phyloP scores from a whole-genome alignment of 2,113 vertebrate species.

The human (Homo sapiens) region DNA sequence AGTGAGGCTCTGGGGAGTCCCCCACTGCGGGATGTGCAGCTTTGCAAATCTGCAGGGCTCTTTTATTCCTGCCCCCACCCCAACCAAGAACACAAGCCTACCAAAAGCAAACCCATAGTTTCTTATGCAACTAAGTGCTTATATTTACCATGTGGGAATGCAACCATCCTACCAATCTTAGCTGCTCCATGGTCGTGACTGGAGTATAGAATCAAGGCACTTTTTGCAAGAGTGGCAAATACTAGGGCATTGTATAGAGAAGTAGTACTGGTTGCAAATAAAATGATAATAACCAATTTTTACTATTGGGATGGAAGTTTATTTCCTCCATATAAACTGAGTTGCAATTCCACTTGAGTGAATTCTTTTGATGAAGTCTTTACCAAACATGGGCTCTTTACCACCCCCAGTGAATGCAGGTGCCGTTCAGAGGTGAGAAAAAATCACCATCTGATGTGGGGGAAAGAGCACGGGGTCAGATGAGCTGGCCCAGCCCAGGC shows the following conservation, averaged over 20 bases:
- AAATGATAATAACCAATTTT: too few species aligned
- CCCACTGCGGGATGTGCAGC: neutral
- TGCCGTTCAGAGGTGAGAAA: rapidly evolving
- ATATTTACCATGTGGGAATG: neutral
- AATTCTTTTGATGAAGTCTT: neutral
- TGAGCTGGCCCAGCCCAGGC: rapidly evolving
- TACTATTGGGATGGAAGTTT: too few species aligned
- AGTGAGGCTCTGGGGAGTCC: too few species aligned
- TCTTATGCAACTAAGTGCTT: rapidly evolving
- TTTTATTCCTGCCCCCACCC: neutral
- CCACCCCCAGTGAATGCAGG: neutral
- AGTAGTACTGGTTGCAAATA: rapidly evolving
- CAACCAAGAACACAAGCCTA: neutral
- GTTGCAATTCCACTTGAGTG: neutral
- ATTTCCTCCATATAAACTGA: rapidly evolving
- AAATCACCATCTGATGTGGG: rapidly evolving
- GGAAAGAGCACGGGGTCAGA: rapidly evolving
- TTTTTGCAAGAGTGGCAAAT: neutral
- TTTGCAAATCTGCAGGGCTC: neutral
- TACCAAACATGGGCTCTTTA: neutral
- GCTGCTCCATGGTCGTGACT: neutral
- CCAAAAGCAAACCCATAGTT: neutral
- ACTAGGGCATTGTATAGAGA: rapidly evolving
- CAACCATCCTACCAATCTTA: neutral
- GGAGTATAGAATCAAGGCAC: neutral